Evolutionary conservation across 2,113 vertebrate genomes (phyloP).

Genomic region (Nycticryphes semicollaris): DNA sequence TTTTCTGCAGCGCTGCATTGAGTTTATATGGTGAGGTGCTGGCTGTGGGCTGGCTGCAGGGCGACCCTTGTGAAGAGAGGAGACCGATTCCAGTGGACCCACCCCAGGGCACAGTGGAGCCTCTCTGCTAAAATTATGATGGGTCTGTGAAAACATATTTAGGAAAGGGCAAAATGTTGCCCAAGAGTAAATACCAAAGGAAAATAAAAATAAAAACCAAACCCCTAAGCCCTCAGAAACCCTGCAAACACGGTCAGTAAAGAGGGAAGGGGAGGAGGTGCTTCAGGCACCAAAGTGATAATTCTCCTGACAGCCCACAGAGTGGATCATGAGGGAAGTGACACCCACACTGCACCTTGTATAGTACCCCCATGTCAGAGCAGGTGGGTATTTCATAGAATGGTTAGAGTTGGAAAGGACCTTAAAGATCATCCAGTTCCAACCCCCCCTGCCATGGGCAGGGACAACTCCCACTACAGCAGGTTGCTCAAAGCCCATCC

Average conservation of each 20-base stretch:
- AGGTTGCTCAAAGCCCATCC: too few species aligned
- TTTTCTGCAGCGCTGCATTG: background rate
- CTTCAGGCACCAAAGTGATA: background rate
- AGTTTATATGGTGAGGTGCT: accelerated
- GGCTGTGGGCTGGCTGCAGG: background rate
- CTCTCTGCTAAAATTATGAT: accelerated
- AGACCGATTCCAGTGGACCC: too few species aligned
- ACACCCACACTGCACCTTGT: background rate
- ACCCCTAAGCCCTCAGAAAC: background rate
- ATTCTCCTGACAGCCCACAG: background rate
- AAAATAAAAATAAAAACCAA: background rate
- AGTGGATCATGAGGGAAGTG: background rate
- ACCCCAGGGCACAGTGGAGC: background rate
- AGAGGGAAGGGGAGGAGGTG: background rate
- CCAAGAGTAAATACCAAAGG: background rate
- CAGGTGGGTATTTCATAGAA: background rate
- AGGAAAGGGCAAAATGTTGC: background rate
- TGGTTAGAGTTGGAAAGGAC: too few species aligned
- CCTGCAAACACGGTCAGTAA: background rate
- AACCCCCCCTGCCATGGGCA: too few species aligned
- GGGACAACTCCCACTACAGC: too few species aligned
- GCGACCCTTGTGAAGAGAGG: background rate
- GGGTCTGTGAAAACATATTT: background rate
- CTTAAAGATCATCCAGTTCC: too few species aligned
- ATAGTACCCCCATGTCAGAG: background rate